Base-by-base conservation (phyloP, 2,888 invertebrate genomes). In the Acrocera orbiculus region DNA sequence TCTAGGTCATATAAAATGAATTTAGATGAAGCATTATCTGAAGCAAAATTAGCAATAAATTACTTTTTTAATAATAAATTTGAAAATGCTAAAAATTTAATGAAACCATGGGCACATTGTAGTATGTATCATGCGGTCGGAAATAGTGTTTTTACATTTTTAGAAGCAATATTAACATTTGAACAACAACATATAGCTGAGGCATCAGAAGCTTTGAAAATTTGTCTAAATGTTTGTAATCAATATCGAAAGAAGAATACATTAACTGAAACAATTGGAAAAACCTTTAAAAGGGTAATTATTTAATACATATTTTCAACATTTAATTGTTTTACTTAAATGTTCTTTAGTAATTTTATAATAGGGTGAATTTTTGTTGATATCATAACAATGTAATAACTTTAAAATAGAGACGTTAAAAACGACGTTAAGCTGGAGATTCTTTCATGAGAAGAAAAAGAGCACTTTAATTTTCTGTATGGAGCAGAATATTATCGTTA, bases 81-180 rank as follows among this genome's bases (percentile, higher is more conserved):
- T 45, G 66, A 70, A 9, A 76, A 81, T 49, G 92, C 93, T 1
- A 73, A 73, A 54, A 67, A 67, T 34, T 63, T 83, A 37, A 72
- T 90, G 69, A 69, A 71, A 46, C 85, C 85, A 37, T 77, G 79
- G 85, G 72, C 81, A 5, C 67, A 73, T 30, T 67, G 68, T 28
- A 90, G 90, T 40, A 73, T 93, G 66, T 95, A 95, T 54, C 95
- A 95, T 61, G 77, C 92, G 2, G 64, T 93, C 35, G 93, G 93
- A 3, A 71, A 76, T 41, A 75, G 83, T 4, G 85, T 89, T 19
- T 87, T 95, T 52, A 67, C 79, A 47, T 93, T 86, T 54, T 69
- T 95, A 23, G 89, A 93, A 53, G 92, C 93, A 0, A 76, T 90
- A 52, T 67, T 96, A 50, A 93, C 93, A 3, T 87, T 90, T 53